Conservation (phyloP, 2,797 vertebrate genomes). For the Setipinna tenuifilis region DNA sequence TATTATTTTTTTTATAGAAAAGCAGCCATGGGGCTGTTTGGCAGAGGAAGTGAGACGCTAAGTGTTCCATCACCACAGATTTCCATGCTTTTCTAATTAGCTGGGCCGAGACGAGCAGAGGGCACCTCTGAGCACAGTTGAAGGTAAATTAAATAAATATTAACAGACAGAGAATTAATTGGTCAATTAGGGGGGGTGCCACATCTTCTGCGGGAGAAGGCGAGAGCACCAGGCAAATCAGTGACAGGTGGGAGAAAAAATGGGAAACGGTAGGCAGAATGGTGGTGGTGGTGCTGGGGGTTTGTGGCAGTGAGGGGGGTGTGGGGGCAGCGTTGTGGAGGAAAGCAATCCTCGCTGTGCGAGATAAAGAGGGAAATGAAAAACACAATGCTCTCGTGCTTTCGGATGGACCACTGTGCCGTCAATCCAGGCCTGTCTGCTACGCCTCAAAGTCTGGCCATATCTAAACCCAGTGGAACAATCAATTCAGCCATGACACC, state of each 20-base stretch:
- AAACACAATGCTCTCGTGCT: conserved; percentile 7
- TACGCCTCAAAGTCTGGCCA: conserved; percentile 50
- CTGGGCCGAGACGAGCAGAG: conserved; percentile 49
- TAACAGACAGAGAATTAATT: conserved; percentile 63
- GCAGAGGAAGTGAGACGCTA: conserved; percentile 46
- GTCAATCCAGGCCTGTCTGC: conserved; percentile 54
- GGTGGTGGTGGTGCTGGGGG: background rate
- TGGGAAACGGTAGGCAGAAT: conserved; percentile 24
- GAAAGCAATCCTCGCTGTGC: conserved; percentile 45
- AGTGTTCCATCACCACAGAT: conserved; percentile 43
- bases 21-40: conserved; percentile 37
- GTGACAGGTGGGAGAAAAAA: conserved; percentile 51
- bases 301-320: background rate
- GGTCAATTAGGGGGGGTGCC: conserved; percentile 64
- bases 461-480: conserved; percentile 55
- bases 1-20: conserved; percentile 25
- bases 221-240: conserved; percentile 47
- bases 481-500: conserved; percentile 51
- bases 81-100: conserved; percentile 51
- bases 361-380: conserved; percentile 9
- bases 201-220: conserved; percentile 58
- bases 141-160: conserved; percentile 62
- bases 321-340: conserved; percentile 31
- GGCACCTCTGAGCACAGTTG: conserved; percentile 41
- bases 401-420: conserved; percentile 23